These are phyloP conservation scores for Dendrocincla fuliginosa DNA, from an alignment of 2,797 vertebrate species.

Conservation along the genomic window DNA sequence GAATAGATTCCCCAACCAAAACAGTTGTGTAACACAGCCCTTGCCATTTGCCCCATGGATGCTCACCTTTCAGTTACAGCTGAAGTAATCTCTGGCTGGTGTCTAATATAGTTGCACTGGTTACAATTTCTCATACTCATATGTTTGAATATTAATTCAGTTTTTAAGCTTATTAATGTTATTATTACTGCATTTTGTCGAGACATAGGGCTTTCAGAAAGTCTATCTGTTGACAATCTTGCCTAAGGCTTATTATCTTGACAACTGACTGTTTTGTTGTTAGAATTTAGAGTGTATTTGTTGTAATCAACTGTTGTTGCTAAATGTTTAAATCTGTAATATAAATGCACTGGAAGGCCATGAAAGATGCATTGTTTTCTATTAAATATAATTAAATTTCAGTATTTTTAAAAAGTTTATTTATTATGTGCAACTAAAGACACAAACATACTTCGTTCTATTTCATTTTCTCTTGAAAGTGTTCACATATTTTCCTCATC, in stretches of 20 bases:
- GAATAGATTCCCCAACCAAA: neutral
- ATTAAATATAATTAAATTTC: neutral
- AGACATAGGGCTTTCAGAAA: neutral
- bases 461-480: neutral
- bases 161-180: neutral
- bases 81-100: neutral
- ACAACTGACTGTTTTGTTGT: neutral
- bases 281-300: neutral
- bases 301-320: neutral
- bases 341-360: neutral
- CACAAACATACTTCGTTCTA: neutral
- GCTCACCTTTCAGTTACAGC: neutral
- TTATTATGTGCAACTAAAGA: neutral
- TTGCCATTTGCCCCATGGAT: neutral
- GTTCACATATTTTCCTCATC: neutral
- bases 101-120: neutral
- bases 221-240: neutral
- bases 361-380: neutral
- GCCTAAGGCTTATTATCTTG: neutral
- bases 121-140: neutral
- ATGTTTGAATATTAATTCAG: neutral
- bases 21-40: neutral
- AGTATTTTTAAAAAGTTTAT: neutral
- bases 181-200: neutral
- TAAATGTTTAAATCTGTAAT: neutral